phyloP scores from a whole-genome alignment of 2,888 invertebrate species.

The Mythimna vitellina region DNA sequence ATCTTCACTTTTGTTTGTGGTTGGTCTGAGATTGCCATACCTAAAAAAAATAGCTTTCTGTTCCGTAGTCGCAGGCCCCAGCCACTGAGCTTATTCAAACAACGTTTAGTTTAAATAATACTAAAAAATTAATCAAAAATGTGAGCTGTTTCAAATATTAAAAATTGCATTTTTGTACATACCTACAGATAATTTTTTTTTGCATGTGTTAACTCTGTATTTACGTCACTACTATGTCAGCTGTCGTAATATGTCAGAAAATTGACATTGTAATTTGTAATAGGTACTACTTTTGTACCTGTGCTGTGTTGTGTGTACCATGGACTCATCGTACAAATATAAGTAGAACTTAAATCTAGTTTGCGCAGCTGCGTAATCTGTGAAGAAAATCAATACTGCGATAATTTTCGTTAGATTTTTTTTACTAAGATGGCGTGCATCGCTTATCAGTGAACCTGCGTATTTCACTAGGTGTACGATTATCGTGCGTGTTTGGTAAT shows the following conservation, averaged over 20 bases:
- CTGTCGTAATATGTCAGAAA: conserved; percentile 22
- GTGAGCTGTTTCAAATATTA: no score
- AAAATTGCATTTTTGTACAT: no score
- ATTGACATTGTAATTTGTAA: conserved; percentile 12
- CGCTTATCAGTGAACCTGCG: conserved; percentile 66
- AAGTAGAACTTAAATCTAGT: conserved; percentile 15
- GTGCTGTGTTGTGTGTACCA: not conserved
- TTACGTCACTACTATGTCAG: conserved; percentile 8
- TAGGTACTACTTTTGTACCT: not conserved
- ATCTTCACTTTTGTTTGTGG: not conserved
- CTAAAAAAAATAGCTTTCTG: not conserved
- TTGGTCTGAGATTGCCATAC: not conserved
- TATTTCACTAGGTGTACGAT: conserved; percentile 52
- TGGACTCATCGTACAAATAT: not conserved
- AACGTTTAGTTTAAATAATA: no score
- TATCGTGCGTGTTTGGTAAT: conserved; percentile 58
- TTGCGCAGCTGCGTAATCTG: conserved; percentile 53
- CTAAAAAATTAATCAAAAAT: no score
- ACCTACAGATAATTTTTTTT: not conserved
- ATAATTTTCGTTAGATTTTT: conserved; percentile 36
- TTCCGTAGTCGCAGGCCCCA: no score
- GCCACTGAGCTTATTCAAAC: no score
- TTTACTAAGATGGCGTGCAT: conserved; percentile 60
- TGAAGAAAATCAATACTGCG: conserved; percentile 44
- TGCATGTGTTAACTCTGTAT: conserved; percentile 1